phyloP scores from a whole-genome alignment of 2,888 invertebrate species.

The Anaspis maculata region DNA sequence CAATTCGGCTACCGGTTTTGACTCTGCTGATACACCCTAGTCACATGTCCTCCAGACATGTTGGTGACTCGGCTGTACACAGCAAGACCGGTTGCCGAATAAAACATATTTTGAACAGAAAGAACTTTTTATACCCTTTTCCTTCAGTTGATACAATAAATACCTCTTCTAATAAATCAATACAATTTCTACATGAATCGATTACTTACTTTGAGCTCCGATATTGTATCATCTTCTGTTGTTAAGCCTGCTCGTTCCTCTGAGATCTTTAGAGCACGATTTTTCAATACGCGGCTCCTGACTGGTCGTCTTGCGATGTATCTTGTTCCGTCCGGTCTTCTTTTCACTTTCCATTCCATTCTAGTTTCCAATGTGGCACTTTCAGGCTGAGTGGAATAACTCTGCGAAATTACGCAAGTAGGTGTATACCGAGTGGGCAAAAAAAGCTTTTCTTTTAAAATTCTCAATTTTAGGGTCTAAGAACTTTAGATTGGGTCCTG shows the following conservation, averaged over 20 bases:
- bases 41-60: too few species aligned
- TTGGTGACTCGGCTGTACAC: too few species aligned
- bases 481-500: too few species aligned
- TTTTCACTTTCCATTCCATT: constrained; percentile 70
- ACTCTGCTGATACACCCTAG: too few species aligned
- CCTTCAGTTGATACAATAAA: too few species aligned
- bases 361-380: constrained; percentile 34
- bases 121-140: too few species aligned
- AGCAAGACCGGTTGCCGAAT: constrained; percentile 2
- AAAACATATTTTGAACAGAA: too few species aligned
- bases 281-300: constrained; percentile 56
- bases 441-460: constrained; percentile 2
- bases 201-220: constrained; percentile 57
- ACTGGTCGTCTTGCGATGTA: constrained; percentile 68
- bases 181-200: background rate
- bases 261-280: constrained; percentile 56
- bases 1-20: too few species aligned
- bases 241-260: constrained; percentile 58
- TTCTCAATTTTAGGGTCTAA: background rate
- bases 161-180: too few species aligned
- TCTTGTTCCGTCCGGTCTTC: constrained; percentile 65
- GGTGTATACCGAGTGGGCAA: too few species aligned
- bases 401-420: too few species aligned
- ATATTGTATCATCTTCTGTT: constrained; percentile 70
- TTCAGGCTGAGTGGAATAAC: constrained; percentile 15